Percentiles rank a stretch among this genome's conserved stretches.
Conservation (phyloP, 2,888 invertebrate species). For the Drosophila koepferae region DNA sequence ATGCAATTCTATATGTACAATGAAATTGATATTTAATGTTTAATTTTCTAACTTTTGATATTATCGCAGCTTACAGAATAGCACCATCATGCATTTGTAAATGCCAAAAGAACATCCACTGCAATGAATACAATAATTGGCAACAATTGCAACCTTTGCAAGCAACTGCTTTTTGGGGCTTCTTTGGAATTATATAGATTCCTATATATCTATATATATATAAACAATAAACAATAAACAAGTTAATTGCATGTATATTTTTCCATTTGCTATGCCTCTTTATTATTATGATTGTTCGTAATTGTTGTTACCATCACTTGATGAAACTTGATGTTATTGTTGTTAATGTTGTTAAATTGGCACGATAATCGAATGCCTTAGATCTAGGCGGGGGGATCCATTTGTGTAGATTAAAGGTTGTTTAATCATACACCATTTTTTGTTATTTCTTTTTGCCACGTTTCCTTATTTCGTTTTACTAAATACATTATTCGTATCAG, state of each 20-base stretch:
- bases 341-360: conserved; percentile 24
- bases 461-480: not conserved
- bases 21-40: conserved; percentile 51
- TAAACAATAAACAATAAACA: conserved; percentile 20
- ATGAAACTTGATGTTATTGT: conserved; percentile 40
- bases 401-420: not conserved
- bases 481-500: conserved; percentile 19
- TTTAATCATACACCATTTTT: not conserved
- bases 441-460: not conserved
- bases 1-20: conserved; percentile 13
- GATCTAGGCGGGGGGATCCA: not conserved
- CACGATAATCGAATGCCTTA: conserved; percentile 2
- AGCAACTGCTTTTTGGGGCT: conserved; percentile 22
- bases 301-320: conserved; percentile 42
- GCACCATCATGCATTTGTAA: conserved; percentile 86
- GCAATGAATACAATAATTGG: conserved; percentile 15
- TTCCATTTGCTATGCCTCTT: conserved; percentile 26
- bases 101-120: conserved; percentile 44
- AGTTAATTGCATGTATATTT: conserved; percentile 52
- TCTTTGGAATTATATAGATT: conserved; percentile 16
- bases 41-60: conserved; percentile 62
- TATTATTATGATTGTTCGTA: conserved; percentile 40
- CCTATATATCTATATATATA: not conserved
- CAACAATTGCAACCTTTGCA: conserved; percentile 10
- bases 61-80: conserved; percentile 85